Evolutionary conservation across 2,888 invertebrate genomes (phyloP), one percentile per base, ranked within the genome.

Genomic region (Drosophila helvetica): DNA sequence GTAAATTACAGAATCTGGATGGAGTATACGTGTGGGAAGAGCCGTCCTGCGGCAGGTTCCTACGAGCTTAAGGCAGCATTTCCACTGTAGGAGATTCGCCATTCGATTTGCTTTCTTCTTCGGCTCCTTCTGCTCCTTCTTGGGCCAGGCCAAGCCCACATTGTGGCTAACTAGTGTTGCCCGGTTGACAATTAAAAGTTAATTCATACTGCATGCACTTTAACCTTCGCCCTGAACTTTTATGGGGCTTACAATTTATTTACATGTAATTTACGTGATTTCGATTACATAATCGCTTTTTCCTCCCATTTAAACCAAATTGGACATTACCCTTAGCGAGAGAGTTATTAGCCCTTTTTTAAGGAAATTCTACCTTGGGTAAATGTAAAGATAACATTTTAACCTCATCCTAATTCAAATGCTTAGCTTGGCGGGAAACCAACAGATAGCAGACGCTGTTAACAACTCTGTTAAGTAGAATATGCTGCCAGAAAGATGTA

Each of bases 141-240:
- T 43, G 12, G 9, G 18, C n/a, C 8, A 17, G 0, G 22, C 30
- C 38, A 30, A 67, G 50, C 54, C 46, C 22, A 46, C 53, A 19
- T 60, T 54, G 72, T 67, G 64, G 53, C 57, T 57, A 72, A 57
- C 73, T 72, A 53, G 48, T 9, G 42, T 27, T 45, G 8, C 42
- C 9, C 7, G 33, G 30, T 18, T 53, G 22, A 74, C 76, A 84
- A 84, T 80, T 80, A 84, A 74, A 69, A 42, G 72, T 84, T 82
- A 79, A 82, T 82, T 87, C 79, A 86, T 55, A 87, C 75, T 67
- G 75, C 71, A 75, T 85, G 85, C 87, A 74, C 74, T 71, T 77
- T 75, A 81, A 75, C 88, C 82, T 82, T 82, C 87, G 77, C 86
- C 87, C 54, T 87, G 87, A 87, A 85, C 82, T 77, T 87, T 66